Conservation (phyloP, 2,888 invertebrate species). For the Aquatica leii region DNA sequence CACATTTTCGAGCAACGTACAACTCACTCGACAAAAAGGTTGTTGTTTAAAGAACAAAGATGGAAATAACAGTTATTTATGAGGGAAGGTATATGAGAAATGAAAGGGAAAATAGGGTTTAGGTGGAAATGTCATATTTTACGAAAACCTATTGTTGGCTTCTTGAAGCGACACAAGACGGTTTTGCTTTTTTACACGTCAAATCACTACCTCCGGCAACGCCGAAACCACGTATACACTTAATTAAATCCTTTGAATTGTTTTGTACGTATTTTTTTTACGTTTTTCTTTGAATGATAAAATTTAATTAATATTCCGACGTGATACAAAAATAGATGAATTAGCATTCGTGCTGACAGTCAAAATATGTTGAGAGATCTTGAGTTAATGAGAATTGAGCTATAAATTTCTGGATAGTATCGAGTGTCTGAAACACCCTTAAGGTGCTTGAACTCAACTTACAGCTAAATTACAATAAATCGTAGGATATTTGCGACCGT, state of each 20-base stretch:
- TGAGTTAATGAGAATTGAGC: slow-evolving; percentile 5
- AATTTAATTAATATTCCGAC: neutral
- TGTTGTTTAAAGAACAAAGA: slow-evolving; percentile 20
- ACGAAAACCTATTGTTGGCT: slow-evolving; percentile 50
- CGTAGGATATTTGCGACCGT: too few species aligned
- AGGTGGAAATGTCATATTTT: slow-evolving; percentile 54
- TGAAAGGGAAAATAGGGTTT: slow-evolving; percentile 57
- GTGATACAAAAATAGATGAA: neutral
- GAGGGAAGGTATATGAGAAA: slow-evolving; percentile 53
- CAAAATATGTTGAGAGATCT: neutral
- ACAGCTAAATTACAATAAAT: neutral
- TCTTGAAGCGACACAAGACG: slow-evolving; percentile 30
- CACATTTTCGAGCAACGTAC: slow-evolving; percentile 18
- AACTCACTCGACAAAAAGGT: slow-evolving; percentile 19
- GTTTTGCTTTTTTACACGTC: slow-evolving; percentile 18
- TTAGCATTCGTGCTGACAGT: neutral
- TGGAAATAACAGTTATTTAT: slow-evolving; percentile 42
- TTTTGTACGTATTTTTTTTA: too few species aligned
- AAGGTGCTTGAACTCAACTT: neutral
- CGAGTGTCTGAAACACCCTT: neutral
- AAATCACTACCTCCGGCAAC: neutral
- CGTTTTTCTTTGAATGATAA: too few species aligned
- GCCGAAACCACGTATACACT: neutral
- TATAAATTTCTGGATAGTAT: neutral
- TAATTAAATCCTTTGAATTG: too few species aligned